Evolutionary conservation across 23 tunicate species (phyloP), one percentile per base, ranked within the genome.

Genomic region (Corella eumyota): DNA sequence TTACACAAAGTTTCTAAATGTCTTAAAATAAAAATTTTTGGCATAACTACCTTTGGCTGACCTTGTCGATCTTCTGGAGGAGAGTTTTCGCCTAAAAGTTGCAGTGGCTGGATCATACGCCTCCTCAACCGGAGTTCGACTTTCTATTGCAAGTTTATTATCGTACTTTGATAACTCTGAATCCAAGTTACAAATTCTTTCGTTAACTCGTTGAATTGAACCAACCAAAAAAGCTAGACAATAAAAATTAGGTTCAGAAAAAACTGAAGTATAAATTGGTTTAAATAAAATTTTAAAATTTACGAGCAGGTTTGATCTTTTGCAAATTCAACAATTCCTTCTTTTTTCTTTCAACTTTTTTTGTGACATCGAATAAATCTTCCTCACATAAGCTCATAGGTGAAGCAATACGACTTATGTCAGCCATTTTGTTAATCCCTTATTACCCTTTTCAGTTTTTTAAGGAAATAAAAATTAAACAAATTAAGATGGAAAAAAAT

Each of bases 321-420:
- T 84, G 94, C 44, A 61, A 46, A 19, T 63, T 46, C 31, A 36
- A 55, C 30, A 84, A 50, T 53, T 62, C 40, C 28, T 58, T 47
- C 56, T 66, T 85, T 62, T 70, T 56, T 26, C 51, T 66, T 60
- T 85, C 78, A 37, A 77, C 80, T 27, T 60, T 62, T 77, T 85
- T 85, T 49, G 71, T 45, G 11, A 78, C 78, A 60, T 77, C 95
- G 51, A 77, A 77, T 29, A 85, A 60, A 71, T 77, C 80, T 35
- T 85, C 95, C 52, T 85, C 95, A 50, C 85, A 85, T 4, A 77
- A 11, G 66, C 85, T 85, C 85, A 85, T 77, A 34, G 95, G 95
- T 27, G 95, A 85, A 25, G 95, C 95, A 26, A 77, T 71, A 60
- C 85, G 59, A 32, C 85, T 77, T 13, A 85, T 85, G 60, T 84